Evolutionary conservation across 2,888 invertebrate genomes (phyloP).

Genomic region (Druceiella hillmani): DNA sequence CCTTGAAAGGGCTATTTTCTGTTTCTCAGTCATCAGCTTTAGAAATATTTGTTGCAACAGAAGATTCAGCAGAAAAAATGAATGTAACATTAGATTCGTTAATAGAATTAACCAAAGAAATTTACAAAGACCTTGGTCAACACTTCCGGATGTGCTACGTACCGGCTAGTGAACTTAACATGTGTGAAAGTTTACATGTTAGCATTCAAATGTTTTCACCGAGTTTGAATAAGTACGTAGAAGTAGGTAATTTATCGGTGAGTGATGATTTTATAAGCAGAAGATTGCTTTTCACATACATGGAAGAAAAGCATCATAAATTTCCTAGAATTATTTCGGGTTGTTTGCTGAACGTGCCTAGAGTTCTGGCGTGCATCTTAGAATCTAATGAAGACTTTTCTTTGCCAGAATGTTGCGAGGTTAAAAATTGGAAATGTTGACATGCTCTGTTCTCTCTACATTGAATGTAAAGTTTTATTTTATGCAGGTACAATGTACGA

Average conservation of each 20-base stretch:
- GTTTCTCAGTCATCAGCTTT: slow-evolving; percentile 64
- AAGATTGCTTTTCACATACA: slow-evolving; percentile 65
- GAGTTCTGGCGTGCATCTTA: slow-evolving; percentile 65
- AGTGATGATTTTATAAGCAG: slow-evolving; percentile 73
- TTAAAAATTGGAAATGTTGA: slow-evolving; percentile 33
- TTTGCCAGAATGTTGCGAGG: slow-evolving; percentile 33
- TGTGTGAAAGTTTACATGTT: slow-evolving; percentile 63
- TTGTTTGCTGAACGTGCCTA: slow-evolving; percentile 67
- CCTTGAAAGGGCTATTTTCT: slow-evolving; percentile 62
- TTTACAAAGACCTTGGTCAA: slow-evolving; percentile 61
- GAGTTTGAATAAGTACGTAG: slow-evolving; percentile 55
- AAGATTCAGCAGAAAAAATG: slow-evolving; percentile 40
- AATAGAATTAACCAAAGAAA: slow-evolving; percentile 42
- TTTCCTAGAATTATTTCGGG: slow-evolving; percentile 70
- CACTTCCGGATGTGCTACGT: slow-evolving; percentile 61
- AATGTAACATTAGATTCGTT: slow-evolving; percentile 53
- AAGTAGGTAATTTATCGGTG: slow-evolving; percentile 68
- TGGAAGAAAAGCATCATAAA: slow-evolving; percentile 49
- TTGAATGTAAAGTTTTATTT: no score
- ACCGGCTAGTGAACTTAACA: slow-evolving; percentile 55
- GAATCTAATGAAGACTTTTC: slow-evolving; percentile 52
- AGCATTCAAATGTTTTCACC: slow-evolving; percentile 72
- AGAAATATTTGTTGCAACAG: slow-evolving; percentile 58
- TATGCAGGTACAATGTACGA: no score
- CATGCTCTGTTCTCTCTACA: no score